These are phyloP conservation scores for Arctocebus calabarensis DNA, from an alignment of 2,797 vertebrate genomes.

Conservation along the genomic window DNA sequence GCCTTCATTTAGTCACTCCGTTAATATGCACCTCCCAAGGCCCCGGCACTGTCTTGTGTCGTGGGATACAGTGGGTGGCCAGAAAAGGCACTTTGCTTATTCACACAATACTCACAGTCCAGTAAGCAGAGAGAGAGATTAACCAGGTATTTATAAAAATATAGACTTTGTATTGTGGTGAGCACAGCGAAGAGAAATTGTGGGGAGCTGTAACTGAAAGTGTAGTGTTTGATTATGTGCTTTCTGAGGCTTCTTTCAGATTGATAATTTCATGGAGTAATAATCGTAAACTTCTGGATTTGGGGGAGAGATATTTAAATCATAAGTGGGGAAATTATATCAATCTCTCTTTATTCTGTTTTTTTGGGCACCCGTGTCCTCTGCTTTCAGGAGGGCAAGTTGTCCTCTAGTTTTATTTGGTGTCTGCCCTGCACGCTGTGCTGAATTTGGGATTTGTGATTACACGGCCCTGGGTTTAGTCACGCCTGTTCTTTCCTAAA, in stretches of 20 bases:
- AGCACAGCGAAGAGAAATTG: neutral
- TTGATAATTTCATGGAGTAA: neutral
- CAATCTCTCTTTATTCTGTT: neutral
- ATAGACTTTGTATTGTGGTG: neutral
- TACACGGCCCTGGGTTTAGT: neutral
- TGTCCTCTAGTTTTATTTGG: neutral
- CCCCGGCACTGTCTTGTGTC: neutral
- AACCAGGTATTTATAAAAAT: neutral
- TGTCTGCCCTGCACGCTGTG: slow-evolving; percentile 20
- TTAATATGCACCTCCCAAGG: neutral
- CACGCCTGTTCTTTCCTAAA: neutral
- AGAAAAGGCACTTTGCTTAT: neutral
- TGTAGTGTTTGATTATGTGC: neutral
- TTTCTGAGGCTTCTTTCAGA: neutral
- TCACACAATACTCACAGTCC: neutral
- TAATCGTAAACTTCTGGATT: neutral
- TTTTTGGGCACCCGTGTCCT: neutral
- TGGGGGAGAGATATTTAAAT: neutral
- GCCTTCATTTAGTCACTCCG: neutral
- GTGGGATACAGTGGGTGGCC: neutral
- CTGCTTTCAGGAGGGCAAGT: neutral
- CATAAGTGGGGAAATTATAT: neutral
- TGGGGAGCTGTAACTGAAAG: neutral
- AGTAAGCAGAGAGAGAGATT: neutral
- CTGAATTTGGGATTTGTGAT: neutral